Evolutionary conservation across 2,797 vertebrate genomes (phyloP).

Genomic region (Pseudochirops corinnae): DNA sequence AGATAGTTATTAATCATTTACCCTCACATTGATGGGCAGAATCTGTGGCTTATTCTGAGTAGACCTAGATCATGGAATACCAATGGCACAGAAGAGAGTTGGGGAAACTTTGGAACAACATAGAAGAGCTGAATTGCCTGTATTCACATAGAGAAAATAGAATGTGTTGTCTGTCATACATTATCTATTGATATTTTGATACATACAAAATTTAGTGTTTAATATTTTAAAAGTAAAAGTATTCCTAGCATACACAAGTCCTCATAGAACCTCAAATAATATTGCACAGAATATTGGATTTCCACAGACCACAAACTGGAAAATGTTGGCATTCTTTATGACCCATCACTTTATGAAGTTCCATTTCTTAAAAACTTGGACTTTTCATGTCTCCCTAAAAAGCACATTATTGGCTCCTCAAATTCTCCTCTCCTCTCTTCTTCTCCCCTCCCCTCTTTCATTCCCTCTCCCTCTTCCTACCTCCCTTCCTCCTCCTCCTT

Average conservation of each 20-base stretch:
- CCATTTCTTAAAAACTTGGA: not conserved
- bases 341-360: not conserved
- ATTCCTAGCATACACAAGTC: not conserved
- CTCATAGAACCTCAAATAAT: not conserved
- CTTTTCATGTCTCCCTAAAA: too few relatives aligned
- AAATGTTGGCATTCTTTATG: not conserved
- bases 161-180: not conserved
- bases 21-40: not conserved
- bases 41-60: not conserved
- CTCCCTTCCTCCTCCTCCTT: too few relatives aligned
- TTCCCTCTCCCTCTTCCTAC: not conserved
- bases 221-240: not conserved
- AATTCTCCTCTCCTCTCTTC: not conserved
- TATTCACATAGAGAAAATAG: not conserved
- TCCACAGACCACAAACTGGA: not conserved
- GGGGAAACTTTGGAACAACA: not conserved
- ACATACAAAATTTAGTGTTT: not conserved
- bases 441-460: not conserved
- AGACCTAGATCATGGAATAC: not conserved
- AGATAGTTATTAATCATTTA: not conserved
- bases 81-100: not conserved
- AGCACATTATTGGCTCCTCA: not conserved
- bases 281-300: not conserved
- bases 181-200: not conserved
- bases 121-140: not conserved